These are phyloP conservation scores for Diarsia dahlii DNA, from an alignment of 2,888 invertebrate genomes.

Conservation along the genomic window DNA sequence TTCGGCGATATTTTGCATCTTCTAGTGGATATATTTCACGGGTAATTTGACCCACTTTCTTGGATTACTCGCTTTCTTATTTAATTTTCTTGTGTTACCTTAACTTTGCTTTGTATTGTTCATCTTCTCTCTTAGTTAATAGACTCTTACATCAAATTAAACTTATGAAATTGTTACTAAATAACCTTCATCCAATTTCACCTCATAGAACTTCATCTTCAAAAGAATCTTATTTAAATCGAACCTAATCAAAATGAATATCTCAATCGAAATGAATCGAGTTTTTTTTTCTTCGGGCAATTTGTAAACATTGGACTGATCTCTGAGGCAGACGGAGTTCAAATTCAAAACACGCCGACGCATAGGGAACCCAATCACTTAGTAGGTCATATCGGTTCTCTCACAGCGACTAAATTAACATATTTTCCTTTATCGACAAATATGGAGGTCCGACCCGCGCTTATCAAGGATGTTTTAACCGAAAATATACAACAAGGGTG, in stretches of 20 bases:
- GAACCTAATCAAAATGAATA: constrained; percentile 77
- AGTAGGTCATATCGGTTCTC: constrained; percentile 88
- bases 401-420: constrained; percentile 87
- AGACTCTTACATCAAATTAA: constrained; percentile 5
- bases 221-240: constrained; percentile 74
- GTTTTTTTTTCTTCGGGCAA: constrained; percentile 80
- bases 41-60: constrained; percentile 83
- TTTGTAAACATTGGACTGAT: constrained; percentile 88
- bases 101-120: constrained; percentile 70
- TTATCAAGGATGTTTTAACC: constrained; percentile 87
- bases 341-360: constrained; percentile 87
- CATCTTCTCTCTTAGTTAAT: constrained; percentile 5
- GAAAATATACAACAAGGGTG: constrained; percentile 86
- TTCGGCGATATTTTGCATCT: constrained; percentile 87
- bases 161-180: constrained; percentile 60
- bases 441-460: constrained; percentile 84
- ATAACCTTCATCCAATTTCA: constrained; percentile 59
- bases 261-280: constrained; percentile 77
- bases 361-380: constrained; percentile 89
- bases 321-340: constrained; percentile 78
- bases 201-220: constrained; percentile 54
- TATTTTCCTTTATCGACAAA: constrained; percentile 89
- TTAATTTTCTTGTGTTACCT: constrained; percentile 69
- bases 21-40: constrained; percentile 84
- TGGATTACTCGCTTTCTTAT: constrained; percentile 73